Conservation (phyloP, 2,888 invertebrate genomes). For the Chrysina gloriosa region DNA sequence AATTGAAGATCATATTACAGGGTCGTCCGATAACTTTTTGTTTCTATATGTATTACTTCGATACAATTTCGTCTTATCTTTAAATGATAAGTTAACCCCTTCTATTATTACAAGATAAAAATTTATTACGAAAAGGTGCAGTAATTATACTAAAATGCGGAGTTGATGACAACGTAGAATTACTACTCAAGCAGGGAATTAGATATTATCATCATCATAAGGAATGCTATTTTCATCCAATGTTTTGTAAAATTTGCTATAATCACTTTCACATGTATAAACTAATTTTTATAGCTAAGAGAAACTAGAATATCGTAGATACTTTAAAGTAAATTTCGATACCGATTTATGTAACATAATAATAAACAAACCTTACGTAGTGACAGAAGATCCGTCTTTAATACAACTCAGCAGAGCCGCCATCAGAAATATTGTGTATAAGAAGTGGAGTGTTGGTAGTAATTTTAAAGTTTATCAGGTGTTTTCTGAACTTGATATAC, state of each 20-base stretch:
- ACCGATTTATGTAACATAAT: too few species aligned
- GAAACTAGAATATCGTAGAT: too few species aligned
- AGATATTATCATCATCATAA: neutral
- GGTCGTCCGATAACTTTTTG: neutral
- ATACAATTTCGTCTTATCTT: neutral
- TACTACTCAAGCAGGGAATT: neutral
- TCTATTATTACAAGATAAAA: neutral
- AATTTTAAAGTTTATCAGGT: neutral
- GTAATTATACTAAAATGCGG: neutral
- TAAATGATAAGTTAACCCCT: neutral
- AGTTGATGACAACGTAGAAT: neutral
- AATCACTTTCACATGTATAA: neutral
- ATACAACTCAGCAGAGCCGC: slow-evolving; percentile 9
- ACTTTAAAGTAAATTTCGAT: too few species aligned
- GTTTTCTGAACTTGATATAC: neutral
- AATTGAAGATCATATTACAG: neutral
- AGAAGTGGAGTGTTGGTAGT: neutral
- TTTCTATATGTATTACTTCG: neutral
- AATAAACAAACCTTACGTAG: too few species aligned
- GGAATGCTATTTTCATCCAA: neutral
- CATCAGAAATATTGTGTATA: neutral
- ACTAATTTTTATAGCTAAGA: neutral
- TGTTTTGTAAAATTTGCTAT: slow-evolving; percentile 1
- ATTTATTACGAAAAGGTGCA: neutral
- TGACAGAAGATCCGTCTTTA: slow-evolving; percentile 2